phyloP scores from a whole-genome alignment of 1,140 invertebrate genomes.

The Rhagoletis pomonella region DNA sequence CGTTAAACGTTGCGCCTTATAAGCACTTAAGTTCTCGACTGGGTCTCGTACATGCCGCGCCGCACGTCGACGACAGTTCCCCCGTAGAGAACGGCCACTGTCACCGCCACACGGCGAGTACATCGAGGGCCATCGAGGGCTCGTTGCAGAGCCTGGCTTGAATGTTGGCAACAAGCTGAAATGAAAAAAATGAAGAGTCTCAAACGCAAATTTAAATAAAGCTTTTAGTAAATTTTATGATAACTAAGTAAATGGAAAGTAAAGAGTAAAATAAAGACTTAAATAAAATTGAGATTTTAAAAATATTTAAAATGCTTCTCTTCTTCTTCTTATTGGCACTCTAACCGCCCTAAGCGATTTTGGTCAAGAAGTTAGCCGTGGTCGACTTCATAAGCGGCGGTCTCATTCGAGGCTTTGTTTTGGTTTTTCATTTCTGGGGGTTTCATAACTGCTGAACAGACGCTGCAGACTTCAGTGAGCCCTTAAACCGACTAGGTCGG shows the following conservation, averaged over 20 bases:
- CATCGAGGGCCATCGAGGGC: slow-evolving; percentile 28
- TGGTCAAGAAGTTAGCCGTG: no score
- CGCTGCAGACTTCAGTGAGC: no score
- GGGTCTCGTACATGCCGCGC: not conserved
- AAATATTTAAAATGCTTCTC: slow-evolving; percentile 15
- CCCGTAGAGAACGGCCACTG: not conserved
- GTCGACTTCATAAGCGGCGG: no score
- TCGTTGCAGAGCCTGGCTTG: slow-evolving; percentile 5
- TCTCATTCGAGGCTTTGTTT: no score
- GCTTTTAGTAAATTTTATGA: slow-evolving; percentile 20
- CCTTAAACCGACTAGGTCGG: no score
- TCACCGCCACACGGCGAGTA: not conserved
- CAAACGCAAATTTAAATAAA: slow-evolving; percentile 35
- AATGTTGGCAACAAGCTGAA: slow-evolving; percentile 29
- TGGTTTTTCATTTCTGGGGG: not conserved
- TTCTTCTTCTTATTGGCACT: no score
- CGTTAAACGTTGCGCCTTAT: slow-evolving; percentile 21
- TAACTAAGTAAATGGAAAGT: slow-evolving; percentile 21
- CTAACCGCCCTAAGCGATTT: no score
- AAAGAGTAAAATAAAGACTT: not conserved
- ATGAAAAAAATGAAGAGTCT: not conserved
- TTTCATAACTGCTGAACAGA: no score
- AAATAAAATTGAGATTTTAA: slow-evolving; percentile 21
- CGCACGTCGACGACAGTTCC: not conserved
- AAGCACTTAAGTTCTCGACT: not conserved